These are phyloP conservation scores for Petrophora chlorosata DNA, from an alignment of 2,888 invertebrate species.

Conservation along the genomic window DNA sequence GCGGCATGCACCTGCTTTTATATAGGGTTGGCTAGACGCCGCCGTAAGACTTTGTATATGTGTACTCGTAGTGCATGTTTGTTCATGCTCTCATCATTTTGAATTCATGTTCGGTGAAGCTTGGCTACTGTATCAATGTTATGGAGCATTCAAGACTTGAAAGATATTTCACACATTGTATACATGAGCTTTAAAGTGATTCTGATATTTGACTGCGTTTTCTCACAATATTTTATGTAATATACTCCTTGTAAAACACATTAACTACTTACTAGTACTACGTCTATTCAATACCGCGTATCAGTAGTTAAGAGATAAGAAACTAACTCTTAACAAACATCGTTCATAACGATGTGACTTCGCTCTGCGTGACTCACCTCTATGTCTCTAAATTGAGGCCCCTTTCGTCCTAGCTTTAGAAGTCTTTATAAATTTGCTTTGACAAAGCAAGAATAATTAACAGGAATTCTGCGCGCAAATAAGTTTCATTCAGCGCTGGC, in stretches of 20 bases:
- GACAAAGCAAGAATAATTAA: conserved; percentile 14
- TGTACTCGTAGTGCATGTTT: too few relatives aligned
- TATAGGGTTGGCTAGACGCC: conserved; percentile 23
- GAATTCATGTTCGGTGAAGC: too few relatives aligned
- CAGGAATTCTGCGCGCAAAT: too few relatives aligned
- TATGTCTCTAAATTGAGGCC: conserved; percentile 18
- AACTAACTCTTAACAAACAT: conserved; percentile 11
- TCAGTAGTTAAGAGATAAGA: conserved; percentile 10
- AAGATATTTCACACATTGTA: too few relatives aligned
- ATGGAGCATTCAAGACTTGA: too few relatives aligned
- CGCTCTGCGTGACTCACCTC: conserved; percentile 10
- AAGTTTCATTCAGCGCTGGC: too few relatives aligned
- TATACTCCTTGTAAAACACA: neutral
- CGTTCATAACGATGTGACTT: conserved; percentile 2
- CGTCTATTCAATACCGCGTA: too few relatives aligned
- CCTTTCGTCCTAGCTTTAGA: conserved; percentile 8
- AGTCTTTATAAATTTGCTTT: conserved; percentile 11
- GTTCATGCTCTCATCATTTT: too few relatives aligned
- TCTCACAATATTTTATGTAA: neutral
- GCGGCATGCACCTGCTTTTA: conserved; percentile 30
- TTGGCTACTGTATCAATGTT: too few relatives aligned
- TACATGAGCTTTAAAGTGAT: too few relatives aligned
- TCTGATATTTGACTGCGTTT: neutral
- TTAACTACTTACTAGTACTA: too few relatives aligned
- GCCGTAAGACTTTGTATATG: conserved; percentile 5